A percentile compares a stretch with the other conserved stretches of the same genome.
Conservation (phyloP, 2,888 invertebrate species). For the Ophion slaviceki region DNA sequence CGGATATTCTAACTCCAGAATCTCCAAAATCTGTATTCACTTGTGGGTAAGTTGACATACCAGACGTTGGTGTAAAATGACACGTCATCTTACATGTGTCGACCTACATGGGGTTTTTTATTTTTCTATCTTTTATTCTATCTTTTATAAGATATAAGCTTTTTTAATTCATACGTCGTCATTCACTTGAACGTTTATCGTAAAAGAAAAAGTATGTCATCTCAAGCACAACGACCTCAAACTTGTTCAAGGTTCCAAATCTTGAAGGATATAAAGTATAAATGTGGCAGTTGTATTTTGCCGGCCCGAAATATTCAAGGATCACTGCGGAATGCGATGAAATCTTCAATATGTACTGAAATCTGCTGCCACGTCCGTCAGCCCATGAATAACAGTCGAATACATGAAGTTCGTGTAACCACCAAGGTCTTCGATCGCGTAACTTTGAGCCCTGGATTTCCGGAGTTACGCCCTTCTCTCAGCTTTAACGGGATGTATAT, state of each 20-base stretch:
- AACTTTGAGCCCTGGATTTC: neutral
- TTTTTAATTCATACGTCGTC: no score
- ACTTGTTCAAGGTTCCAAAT: neutral
- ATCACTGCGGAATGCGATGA: neutral
- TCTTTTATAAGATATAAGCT: no score
- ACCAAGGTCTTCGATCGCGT: neutral
- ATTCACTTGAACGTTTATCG: no score
- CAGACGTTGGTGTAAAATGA: no score
- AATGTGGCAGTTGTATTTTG: neutral
- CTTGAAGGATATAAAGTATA: neutral
- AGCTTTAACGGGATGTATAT: neutral
- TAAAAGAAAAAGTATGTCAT: no score
- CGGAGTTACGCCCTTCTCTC: conserved; percentile 21
- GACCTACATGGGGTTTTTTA: no score
- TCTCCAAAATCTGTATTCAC: no score
- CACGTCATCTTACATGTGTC: no score
- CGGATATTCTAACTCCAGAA: no score
- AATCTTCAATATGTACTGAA: conserved; percentile 6
- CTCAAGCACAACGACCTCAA: no score
- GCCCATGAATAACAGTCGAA: conserved; percentile 13
- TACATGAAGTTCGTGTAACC: neutral
- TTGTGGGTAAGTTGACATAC: no score
- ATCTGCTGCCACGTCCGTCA: neutral
- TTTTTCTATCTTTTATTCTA: no score
- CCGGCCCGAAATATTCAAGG: neutral